Percentiles rank a stretch among this genome's conserved stretches.
Conservation (phyloP, 2,113 vertebrate species). For the Fukomys damarensis region DNA sequence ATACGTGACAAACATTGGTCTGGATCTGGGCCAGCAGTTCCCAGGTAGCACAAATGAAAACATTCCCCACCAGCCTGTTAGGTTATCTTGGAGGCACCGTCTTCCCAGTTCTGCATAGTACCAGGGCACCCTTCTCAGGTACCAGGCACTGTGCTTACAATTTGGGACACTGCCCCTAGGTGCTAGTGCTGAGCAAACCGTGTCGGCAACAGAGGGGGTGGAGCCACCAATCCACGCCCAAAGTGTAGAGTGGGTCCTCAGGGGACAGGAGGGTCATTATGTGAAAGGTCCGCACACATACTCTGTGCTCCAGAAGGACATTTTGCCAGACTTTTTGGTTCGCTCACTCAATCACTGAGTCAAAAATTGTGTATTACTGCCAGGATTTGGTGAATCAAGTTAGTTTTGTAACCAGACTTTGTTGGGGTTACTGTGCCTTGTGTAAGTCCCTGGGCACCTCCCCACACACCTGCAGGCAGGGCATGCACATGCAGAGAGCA, state of each 20-base stretch:
- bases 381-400: background rate
- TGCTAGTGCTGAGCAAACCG: background rate
- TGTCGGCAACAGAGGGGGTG: background rate
- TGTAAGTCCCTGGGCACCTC: background rate
- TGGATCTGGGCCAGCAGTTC: background rate
- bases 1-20: background rate
- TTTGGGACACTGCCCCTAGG: background rate
- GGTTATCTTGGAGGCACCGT: background rate
- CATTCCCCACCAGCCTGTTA: background rate
- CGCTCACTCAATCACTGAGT: background rate
- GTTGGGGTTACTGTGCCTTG: background rate
- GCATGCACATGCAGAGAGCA: background rate
- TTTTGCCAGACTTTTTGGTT: background rate
- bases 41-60: background rate
- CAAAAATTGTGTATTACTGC: background rate
- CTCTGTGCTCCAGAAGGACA: background rate
- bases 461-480: background rate
- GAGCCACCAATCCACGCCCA: background rate
- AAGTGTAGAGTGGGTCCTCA: background rate
- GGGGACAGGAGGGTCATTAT: background rate
- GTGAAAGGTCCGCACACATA: background rate
- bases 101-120: background rate
- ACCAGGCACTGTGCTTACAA: background rate
- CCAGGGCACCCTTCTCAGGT: background rate
- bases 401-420: background rate